Conservation (phyloP, 2,888 invertebrate species). For the Yponomeuta cagnagella region DNA sequence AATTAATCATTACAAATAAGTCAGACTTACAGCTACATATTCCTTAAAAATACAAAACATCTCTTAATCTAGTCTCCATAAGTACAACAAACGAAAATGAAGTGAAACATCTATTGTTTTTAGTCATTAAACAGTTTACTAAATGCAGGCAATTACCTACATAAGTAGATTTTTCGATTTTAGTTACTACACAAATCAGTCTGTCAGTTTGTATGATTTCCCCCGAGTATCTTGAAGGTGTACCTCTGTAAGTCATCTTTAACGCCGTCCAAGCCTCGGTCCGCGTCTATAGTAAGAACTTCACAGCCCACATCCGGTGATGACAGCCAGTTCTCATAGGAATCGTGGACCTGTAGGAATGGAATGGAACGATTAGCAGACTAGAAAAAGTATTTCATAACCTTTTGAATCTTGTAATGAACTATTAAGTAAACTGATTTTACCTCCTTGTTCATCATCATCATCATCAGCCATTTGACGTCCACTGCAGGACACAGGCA, state of each 20-base stretch:
- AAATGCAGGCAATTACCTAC: too few species aligned
- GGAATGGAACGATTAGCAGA: neutral
- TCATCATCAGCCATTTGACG: too few species aligned
- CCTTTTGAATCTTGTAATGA: neutral
- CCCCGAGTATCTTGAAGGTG: slow-evolving; percentile 62
- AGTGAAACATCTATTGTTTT: too few species aligned
- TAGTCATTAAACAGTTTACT: too few species aligned
- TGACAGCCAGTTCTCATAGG: slow-evolving; percentile 63
- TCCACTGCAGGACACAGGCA: too few species aligned
- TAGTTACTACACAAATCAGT: neutral
- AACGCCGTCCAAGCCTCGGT: slow-evolving; percentile 45
- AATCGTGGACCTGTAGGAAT: slow-evolving; percentile 53
- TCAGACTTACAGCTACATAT: neutral
- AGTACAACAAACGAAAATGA: too few species aligned
- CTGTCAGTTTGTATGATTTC: slow-evolving; percentile 57
- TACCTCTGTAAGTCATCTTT: slow-evolving; percentile 58
- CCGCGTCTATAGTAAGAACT: slow-evolving; percentile 64
- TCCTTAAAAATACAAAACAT: neutral
- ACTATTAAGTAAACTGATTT: too few species aligned
- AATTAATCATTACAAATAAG: neutral
- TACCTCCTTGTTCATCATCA: too few species aligned
- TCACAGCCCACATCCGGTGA: slow-evolving; percentile 58
- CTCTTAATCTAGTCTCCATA: too few species aligned
- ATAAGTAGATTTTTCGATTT: too few species aligned
- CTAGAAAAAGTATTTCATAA: too few species aligned